Percentiles rank a stretch among this genome's conserved stretches.
phyloP scores from a whole-genome alignment of 2,888 invertebrate genomes.

The Mythimna albipuncta region DNA sequence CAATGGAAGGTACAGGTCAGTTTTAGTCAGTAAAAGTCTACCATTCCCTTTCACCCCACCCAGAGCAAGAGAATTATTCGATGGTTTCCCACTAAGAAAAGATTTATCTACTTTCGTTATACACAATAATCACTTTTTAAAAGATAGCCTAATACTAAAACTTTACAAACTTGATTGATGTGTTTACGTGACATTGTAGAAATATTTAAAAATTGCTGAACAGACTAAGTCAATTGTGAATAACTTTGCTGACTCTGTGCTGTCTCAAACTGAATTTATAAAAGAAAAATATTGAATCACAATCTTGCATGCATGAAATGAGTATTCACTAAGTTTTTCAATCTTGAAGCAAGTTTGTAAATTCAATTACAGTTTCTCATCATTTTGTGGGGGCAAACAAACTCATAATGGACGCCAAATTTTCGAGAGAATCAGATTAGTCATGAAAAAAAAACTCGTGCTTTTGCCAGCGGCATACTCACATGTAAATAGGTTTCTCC shows the following conservation, averaged over 20 bases:
- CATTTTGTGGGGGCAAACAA: conserved; percentile 16
- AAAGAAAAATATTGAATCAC: conserved; percentile 39
- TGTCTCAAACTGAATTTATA: conserved; percentile 11
- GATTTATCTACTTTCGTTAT: background rate
- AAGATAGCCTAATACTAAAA: conserved; percentile 21
- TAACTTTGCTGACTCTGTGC: conserved; percentile 30
- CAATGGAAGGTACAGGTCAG: too few relatives aligned
- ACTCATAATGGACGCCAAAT: conserved; percentile 17
- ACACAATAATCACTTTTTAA: background rate
- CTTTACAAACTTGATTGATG: conserved; percentile 36
- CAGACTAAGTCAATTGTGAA: conserved; percentile 31
- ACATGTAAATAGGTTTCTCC: too few relatives aligned
- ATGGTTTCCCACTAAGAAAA: too few relatives aligned
- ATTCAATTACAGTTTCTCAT: conserved; percentile 46
- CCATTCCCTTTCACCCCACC: too few relatives aligned
- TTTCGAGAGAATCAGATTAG: background rate
- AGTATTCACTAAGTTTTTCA: conserved; percentile 51
- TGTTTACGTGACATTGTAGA: conserved; percentile 28
- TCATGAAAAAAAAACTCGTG: too few relatives aligned
- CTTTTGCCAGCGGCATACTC: too few relatives aligned
- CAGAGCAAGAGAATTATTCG: too few relatives aligned
- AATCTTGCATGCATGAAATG: conserved; percentile 37
- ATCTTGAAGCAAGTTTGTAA: conserved; percentile 45
- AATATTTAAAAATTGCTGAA: conserved; percentile 17
- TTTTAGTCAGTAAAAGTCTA: too few relatives aligned